Percentiles rank a stretch among this genome's conserved stretches.
These are phyloP conservation scores for Casuarius casuarius DNA, from an alignment of 2,113 vertebrate genomes.

Conservation along the genomic window DNA sequence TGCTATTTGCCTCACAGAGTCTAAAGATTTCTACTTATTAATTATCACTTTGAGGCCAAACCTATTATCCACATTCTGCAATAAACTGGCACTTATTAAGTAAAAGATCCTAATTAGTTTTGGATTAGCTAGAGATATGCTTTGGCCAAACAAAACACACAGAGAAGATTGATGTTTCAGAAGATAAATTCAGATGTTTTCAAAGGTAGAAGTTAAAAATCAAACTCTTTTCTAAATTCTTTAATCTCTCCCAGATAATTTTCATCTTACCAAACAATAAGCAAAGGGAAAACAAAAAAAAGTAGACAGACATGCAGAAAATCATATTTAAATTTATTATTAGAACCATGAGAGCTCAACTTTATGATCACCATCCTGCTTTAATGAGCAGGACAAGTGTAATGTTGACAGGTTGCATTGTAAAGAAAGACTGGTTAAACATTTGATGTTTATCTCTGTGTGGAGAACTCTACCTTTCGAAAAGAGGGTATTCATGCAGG, in stretches of 20 bases:
- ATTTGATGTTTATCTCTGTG: not conserved
- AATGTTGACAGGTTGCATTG: not conserved
- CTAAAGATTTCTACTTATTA: not conserved
- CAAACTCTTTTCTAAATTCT: not conserved
- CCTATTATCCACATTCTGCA: not conserved
- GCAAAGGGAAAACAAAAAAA: not conserved
- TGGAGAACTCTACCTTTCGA: not conserved
- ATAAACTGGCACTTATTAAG: not conserved
- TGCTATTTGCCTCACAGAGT: not conserved
- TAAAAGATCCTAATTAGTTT: not conserved
- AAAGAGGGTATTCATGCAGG: not conserved
- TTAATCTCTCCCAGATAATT: not conserved
- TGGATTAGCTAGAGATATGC: not conserved
- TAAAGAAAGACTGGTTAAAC: not conserved
- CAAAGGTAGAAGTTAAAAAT: not conserved
- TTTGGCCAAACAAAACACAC: not conserved
- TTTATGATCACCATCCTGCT: not conserved
- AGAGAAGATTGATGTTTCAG: not conserved
- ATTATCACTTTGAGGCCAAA: not conserved
- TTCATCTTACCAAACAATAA: not conserved
- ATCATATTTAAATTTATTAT: not conserved
- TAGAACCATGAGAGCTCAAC: not conserved
- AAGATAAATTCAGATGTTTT: not conserved
- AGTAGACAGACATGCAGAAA: not conserved
- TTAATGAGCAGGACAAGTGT: fast-evolving